These are phyloP conservation scores for Colletes collaris DNA, from an alignment of 2,888 invertebrate genomes.

Conservation along the genomic window DNA sequence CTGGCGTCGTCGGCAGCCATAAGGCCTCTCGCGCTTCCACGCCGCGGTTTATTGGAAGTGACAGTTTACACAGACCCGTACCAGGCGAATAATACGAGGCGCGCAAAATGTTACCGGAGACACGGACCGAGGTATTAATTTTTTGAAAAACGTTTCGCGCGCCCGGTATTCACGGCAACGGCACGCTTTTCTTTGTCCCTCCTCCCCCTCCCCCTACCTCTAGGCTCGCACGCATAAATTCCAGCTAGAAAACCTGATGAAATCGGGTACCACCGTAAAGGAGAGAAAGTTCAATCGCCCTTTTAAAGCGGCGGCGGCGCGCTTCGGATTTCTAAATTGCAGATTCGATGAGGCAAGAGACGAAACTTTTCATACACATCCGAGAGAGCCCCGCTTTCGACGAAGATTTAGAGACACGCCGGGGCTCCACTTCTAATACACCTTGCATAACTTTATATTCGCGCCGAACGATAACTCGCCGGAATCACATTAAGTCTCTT, in stretches of 20 bases:
- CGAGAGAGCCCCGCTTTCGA: slow-evolving; percentile 17
- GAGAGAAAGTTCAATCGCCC: slow-evolving; percentile 57
- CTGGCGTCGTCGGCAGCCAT: slow-evolving; percentile 48
- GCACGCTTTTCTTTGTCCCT: slow-evolving; percentile 24
- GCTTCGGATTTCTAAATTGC: slow-evolving; percentile 52
- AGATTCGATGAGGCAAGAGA: slow-evolving; percentile 47
- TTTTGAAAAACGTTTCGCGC: background rate
- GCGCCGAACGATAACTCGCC: slow-evolving; percentile 40
- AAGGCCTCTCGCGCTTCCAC: slow-evolving; percentile 48
- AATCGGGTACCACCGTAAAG: slow-evolving; percentile 50
- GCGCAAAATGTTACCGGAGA: slow-evolving; percentile 5
- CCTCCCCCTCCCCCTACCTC: no score
- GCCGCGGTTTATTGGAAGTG: slow-evolving; percentile 47
- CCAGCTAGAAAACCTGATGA: slow-evolving; percentile 41
- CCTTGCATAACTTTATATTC: slow-evolving; percentile 47
- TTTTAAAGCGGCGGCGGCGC: slow-evolving; percentile 30
- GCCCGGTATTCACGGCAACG: slow-evolving; percentile 4
- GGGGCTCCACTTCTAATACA: slow-evolving; percentile 35
- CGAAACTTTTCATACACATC: slow-evolving; percentile 42
- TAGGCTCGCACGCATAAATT: slow-evolving; percentile 23
- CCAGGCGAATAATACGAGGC: background rate
- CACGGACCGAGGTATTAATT: slow-evolving; percentile 25
- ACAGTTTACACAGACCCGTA: slow-evolving; percentile 42
- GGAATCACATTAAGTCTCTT: slow-evolving; percentile 8
- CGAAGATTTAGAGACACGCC: slow-evolving; percentile 34